phyloP scores from a whole-genome alignment of 1,140 invertebrate genomes.

The Drosophila sechellia region DNA sequence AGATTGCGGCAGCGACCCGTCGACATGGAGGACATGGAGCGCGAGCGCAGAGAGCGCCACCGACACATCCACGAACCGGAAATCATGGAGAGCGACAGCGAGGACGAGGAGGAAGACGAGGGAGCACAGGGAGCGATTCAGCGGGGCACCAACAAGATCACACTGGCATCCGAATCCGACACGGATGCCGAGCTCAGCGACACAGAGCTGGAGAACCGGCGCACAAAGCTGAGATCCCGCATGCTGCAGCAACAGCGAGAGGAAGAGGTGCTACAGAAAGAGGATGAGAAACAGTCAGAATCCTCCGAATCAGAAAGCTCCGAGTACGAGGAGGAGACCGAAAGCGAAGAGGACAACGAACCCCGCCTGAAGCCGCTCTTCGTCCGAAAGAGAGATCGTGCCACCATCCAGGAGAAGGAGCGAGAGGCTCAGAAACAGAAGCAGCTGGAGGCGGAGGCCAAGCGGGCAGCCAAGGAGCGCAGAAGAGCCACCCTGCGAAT shows the following conservation, averaged over 20 bases:
- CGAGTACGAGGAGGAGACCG: constrained; percentile 90
- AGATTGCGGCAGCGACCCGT: constrained; percentile 86
- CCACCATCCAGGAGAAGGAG: constrained; percentile 98
- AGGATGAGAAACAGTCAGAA: constrained; percentile 91
- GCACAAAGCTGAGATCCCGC: constrained; percentile 89
- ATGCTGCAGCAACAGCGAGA: constrained; percentile 89
- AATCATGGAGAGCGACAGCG: constrained; percentile 89
- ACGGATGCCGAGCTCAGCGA: constrained; percentile 89
- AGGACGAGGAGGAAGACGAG: constrained; percentile 85
- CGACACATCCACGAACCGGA: constrained; percentile 90
- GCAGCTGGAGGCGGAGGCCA: constrained; percentile 91
- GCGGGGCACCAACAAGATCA: constrained; percentile 83
- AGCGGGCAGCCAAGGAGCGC: constrained; percentile 92
- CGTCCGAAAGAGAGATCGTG: constrained; percentile 96
- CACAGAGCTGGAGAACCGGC: constrained; percentile 92
- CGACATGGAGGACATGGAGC: constrained; percentile 87
- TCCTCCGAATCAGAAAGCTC: constrained; percentile 89
- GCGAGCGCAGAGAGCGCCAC: constrained; percentile 84
- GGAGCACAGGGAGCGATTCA: constrained; percentile 70
- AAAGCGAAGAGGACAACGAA: constrained; percentile 88
- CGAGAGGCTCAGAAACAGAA: constrained; percentile 94
- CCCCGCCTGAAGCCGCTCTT: constrained; percentile 98
- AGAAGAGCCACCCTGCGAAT: constrained; percentile 94
- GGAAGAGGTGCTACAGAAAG: constrained; percentile 86
- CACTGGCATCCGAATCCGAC: constrained; percentile 89